phyloP scores from a whole-genome alignment of 1,140 invertebrate species.

The Lamellibrachia luymesi region DNA sequence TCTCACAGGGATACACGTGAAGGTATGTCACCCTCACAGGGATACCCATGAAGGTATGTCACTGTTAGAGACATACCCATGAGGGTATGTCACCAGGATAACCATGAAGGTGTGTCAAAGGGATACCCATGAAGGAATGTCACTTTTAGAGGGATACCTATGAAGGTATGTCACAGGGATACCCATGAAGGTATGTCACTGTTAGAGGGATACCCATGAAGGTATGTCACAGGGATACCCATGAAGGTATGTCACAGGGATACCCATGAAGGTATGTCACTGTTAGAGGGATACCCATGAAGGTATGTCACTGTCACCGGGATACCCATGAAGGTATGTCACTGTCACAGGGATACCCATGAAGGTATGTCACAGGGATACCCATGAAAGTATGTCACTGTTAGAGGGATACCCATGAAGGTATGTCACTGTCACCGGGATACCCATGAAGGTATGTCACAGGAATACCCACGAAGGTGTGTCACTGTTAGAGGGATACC shows the following conservation, averaged over 20 bases:
- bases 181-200: too few relatives aligned
- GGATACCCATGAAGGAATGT: constrained; percentile 90
- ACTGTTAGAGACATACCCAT: too few relatives aligned
- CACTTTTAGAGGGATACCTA: too few relatives aligned
- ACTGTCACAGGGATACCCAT: constrained; percentile 73
- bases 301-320: constrained; percentile 28
- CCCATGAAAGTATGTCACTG: constrained; percentile 82
- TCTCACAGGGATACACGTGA: background rate
- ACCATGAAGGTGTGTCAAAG: constrained; percentile 85
- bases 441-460: background rate
- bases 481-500: background rate
- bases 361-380: constrained; percentile 94
- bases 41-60: too few relatives aligned
- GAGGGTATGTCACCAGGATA: constrained; percentile 66
- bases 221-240: too few relatives aligned
- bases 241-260: too few relatives aligned
- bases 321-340: constrained; percentile 56
- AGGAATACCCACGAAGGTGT: background rate
- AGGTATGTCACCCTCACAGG: background rate
- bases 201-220: too few relatives aligned
- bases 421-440: too few relatives aligned
- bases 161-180: too few relatives aligned
- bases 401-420: constrained; percentile 91
- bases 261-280: too few relatives aligned
- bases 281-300: too few relatives aligned